Evolutionary conservation across 1,140 invertebrate genomes (phyloP), one percentile per base, ranked within the genome.

Genomic region (Panagrolaimus sp.): DNA sequence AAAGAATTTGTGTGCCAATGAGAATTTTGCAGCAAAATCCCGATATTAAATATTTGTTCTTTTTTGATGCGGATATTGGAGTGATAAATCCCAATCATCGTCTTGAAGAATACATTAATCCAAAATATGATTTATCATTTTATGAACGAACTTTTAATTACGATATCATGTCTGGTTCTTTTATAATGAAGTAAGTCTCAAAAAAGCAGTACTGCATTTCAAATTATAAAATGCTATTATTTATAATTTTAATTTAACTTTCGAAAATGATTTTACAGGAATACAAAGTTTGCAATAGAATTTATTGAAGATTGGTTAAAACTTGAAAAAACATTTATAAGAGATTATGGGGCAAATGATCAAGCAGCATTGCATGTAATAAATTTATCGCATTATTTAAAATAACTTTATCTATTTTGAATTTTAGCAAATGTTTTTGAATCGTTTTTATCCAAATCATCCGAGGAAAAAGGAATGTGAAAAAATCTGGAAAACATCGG

Each of bases 11-110:
- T 38, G 31, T 38, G 2, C 31, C 31, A 38, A 38, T 38, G 31
- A 38, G 7, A 38, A 38, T 38, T 38, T 38, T 38, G 31, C 31
- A 38, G 7, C 7, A 4, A 38, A 2, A 38, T 38, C 31, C 31
- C 7, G 31, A 38, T 4, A 53, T 53, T 1, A n/a, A 53, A 2
- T 53, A 53, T 27, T 9, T 53, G n/a, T 20, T 53, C 7, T 53
- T 23, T 53, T n/a, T 53, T 9, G 51, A 53, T 53, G 51, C 51
- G 0, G 74, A 75, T 43, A 67, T 75, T 61, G 74, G 72, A 0
- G 70, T 75, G 1, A 74, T 75, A 38, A 75, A 75, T 51, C 74
- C 74, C 31, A 71, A 74, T 44, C 72, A 75, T 61, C 42, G 70
- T 8, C 66, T 75, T 38, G n/a, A 75, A 62, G 65, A 74, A 57